Percentiles rank a stretch among this genome's conserved stretches.
phyloP scores from a whole-genome alignment of 2,888 invertebrate species.

The Machimus rusticus region DNA sequence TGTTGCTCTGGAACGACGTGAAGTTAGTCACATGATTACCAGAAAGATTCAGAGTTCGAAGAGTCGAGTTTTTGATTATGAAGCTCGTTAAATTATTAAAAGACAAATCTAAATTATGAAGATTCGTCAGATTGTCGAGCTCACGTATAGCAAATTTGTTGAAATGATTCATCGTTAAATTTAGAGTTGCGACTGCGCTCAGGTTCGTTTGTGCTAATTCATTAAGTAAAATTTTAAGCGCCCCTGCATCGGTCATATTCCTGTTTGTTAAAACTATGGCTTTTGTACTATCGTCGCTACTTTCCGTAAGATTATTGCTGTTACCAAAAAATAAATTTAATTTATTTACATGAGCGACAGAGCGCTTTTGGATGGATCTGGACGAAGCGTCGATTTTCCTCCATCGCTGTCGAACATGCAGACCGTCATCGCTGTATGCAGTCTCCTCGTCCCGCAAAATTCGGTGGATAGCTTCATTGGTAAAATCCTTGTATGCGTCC shows the following conservation, averaged over 20 bases:
- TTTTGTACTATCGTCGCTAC: constrained; percentile 48
- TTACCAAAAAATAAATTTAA: constrained; percentile 23
- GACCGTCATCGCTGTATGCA: constrained; percentile 53
- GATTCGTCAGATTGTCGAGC: neutral
- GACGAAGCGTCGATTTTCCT: neutral
- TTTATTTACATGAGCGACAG: constrained; percentile 24
- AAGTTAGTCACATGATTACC: neutral
- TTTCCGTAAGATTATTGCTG: constrained; percentile 34
- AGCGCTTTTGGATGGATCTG: constrained; percentile 27
- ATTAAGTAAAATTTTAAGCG: neutral
- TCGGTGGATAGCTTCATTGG: constrained; percentile 56
- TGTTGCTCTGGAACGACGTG: neutral
- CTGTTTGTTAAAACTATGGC: constrained; percentile 45
- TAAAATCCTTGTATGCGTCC: constrained; percentile 43
- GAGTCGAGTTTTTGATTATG: neutral
- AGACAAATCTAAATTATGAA: constrained; percentile 44
- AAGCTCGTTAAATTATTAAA: constrained; percentile 38
- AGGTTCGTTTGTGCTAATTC: constrained; percentile 43
- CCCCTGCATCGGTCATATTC: constrained; percentile 39
- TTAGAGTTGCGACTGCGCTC: constrained; percentile 29
- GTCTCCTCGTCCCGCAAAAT: constrained; percentile 60
- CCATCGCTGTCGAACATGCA: constrained; percentile 45
- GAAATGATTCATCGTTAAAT: constrained; percentile 48
- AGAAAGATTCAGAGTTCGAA: neutral
- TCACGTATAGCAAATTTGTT: constrained; percentile 7